Conservation (phyloP, 2,113 vertebrate genomes). For the Clinocottus analis region DNA sequence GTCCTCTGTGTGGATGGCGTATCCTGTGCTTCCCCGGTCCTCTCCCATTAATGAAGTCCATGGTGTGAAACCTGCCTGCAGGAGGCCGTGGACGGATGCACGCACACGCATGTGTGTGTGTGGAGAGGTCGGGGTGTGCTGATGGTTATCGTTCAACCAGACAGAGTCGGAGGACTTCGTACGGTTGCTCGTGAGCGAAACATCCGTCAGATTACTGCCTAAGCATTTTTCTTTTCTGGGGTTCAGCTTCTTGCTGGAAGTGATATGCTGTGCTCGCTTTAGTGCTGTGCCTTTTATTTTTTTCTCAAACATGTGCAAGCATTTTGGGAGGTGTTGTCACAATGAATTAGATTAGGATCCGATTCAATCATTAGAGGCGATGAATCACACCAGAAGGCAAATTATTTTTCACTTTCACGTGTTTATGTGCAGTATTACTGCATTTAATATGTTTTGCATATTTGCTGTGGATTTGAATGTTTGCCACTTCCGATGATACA, state of each 20-base stretch:
- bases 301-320: neutral
- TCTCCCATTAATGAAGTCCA: slow-evolving; percentile 71
- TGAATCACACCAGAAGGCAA: neutral
- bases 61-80: slow-evolving; percentile 68
- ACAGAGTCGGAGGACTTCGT: slow-evolving; percentile 19
- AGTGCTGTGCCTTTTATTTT: neutral
- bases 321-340: neutral
- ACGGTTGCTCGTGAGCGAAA: neutral
- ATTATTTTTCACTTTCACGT: neutral
- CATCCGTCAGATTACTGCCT: slow-evolving; percentile 10
- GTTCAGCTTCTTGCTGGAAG: neutral
- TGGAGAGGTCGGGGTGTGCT: slow-evolving; percentile 17
- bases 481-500: neutral
- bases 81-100: slow-evolving; percentile 66
- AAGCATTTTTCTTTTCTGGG: neutral
- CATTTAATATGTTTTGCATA: neutral
- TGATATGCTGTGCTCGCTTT: neutral
- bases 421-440: neutral
- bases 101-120: slow-evolving; percentile 2
- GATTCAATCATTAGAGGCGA: neutral
- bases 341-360: neutral
- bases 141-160: neutral
- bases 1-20: slow-evolving; percentile 22
- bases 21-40: neutral
- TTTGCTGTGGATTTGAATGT: slow-evolving; percentile 10